Evolutionary conservation across 2,113 vertebrate genomes (phyloP).

Genomic region (Anser cygnoides): DNA sequence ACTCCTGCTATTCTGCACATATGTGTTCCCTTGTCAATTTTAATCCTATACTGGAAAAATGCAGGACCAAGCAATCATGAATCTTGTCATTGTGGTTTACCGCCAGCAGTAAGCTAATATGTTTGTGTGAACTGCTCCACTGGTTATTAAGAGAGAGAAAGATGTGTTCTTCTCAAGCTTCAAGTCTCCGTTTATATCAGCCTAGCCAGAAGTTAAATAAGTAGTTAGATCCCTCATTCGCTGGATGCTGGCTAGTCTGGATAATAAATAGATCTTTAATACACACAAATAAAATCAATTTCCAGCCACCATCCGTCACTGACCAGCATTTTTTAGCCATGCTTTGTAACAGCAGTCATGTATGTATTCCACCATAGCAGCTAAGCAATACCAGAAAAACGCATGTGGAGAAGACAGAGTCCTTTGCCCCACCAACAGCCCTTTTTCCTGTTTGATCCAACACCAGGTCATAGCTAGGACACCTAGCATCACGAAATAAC

Average conservation of each 20-base stretch:
- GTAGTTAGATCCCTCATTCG: not conserved
- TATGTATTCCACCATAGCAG: not conserved
- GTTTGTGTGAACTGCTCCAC: not conserved
- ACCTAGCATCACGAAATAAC: not conserved
- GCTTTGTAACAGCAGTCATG: not conserved
- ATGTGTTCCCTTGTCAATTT: not conserved
- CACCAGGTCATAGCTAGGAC: not conserved
- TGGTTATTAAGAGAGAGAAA: not conserved
- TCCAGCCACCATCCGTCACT: not conserved
- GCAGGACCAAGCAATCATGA: not conserved
- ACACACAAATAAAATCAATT: not conserved
- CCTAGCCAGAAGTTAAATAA: not conserved
- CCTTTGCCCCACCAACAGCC: not conserved
- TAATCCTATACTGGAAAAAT: not conserved
- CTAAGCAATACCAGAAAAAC: not conserved
- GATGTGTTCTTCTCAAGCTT: not conserved
- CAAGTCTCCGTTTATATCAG: not conserved
- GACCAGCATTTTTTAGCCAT: not conserved
- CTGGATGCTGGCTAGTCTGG: not conserved
- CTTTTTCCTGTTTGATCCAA: not conserved
- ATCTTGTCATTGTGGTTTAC: not conserved
- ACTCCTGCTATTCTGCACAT: accelerated
- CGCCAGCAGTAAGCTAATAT: not conserved
- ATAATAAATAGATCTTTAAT: not conserved
- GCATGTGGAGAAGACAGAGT: not conserved